A percentile compares a stretch with the other conserved stretches of the same genome.
phyloP scores from a whole-genome alignment of 1,140 invertebrate species.

The Helicoverpa zea region DNA sequence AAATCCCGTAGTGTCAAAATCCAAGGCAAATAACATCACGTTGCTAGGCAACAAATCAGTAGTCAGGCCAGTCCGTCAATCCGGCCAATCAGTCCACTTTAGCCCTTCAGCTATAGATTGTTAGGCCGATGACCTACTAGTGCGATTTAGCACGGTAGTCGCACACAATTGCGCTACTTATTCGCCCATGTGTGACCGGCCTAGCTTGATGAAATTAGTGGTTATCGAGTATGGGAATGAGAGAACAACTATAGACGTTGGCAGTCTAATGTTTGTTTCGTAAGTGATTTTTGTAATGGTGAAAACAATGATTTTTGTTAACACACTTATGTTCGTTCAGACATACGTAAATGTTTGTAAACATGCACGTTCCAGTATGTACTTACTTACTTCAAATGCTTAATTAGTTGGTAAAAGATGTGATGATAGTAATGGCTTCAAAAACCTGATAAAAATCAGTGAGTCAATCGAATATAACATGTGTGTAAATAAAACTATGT shows the following conservation, averaged over 20 bases:
- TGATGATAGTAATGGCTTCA: too few species aligned
- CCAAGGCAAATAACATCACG: too few species aligned
- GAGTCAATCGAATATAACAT: too few species aligned
- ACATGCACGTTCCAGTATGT: too few species aligned
- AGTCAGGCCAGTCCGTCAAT: not conserved
- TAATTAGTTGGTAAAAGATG: too few species aligned
- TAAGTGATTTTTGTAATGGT: not conserved
- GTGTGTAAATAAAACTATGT: too few species aligned
- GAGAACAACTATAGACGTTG: not conserved
- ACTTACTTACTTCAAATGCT: too few species aligned
- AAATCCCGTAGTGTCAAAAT: too few species aligned
- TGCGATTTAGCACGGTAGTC: slow-evolving; percentile 17
- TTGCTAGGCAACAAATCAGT: not conserved
- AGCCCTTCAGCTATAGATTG: not conserved
- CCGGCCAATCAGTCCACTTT: not conserved
- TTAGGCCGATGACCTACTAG: not conserved
- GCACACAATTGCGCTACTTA: slow-evolving; percentile 19
- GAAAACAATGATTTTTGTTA: too few species aligned
- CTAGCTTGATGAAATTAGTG: slow-evolving; percentile 13
- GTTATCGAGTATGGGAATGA: not conserved
- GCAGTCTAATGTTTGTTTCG: not conserved
- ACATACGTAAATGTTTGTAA: too few species aligned
- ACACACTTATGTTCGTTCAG: too few species aligned
- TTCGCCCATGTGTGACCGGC: slow-evolving; percentile 21
- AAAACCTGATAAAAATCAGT: too few species aligned